phyloP scores from a whole-genome alignment of 2,888 invertebrate genomes.

The Lochmaea crataegi region DNA sequence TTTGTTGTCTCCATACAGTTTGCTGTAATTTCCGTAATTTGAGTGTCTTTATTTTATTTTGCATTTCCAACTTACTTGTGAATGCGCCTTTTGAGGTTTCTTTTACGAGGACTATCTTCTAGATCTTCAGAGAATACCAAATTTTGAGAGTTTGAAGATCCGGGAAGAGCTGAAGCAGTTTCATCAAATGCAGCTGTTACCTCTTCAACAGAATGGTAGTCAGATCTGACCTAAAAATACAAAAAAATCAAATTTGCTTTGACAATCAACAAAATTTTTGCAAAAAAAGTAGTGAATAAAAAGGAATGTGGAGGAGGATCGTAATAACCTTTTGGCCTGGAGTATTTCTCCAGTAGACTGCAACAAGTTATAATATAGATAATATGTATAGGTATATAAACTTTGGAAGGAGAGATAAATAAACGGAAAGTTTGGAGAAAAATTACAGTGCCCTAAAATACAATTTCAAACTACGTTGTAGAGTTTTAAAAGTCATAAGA shows the following conservation, averaged over 20 bases:
- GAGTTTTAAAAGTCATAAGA: no score
- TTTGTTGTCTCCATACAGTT: slow-evolving; percentile 6
- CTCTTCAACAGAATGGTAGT: neutral
- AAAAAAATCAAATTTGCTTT: neutral
- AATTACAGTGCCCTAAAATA: no score
- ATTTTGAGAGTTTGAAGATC: neutral
- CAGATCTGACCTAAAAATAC: neutral
- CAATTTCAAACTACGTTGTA: no score
- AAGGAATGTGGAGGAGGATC: neutral
- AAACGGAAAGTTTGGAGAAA: no score
- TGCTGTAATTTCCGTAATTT: slow-evolving; percentile 8
- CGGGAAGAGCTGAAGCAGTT: neutral
- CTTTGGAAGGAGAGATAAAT: no score
- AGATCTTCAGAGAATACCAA: neutral
- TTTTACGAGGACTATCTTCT: neutral
- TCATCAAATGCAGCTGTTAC: neutral
- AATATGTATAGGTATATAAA: no score
- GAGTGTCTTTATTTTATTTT: neutral
- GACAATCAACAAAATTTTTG: neutral
- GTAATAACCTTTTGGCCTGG: no score
- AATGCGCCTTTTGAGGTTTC: neutral
- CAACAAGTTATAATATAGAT: no score
- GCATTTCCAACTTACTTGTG: neutral
- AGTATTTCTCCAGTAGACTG: no score
- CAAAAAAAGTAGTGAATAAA: neutral